Conservation (phyloP, 2,888 invertebrate species). For the Pollenia griseotomentosa region DNA sequence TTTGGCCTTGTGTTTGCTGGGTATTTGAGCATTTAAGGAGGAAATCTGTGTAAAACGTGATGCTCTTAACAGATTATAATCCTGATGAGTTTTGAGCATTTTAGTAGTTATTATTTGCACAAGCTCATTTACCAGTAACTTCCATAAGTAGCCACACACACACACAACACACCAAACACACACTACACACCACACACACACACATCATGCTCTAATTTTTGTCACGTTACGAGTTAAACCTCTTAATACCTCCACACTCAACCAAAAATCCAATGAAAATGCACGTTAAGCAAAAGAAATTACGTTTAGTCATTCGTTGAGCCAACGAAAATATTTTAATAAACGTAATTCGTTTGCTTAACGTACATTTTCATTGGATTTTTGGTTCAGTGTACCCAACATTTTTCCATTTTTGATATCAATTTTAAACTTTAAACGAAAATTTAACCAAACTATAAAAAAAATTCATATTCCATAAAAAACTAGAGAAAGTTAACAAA, state of each 20-base stretch:
- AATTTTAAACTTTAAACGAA: neutral
- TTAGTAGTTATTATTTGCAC: constrained; percentile 59
- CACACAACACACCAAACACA: too few relatives aligned
- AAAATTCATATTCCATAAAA: neutral
- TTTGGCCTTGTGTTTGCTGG: too few relatives aligned
- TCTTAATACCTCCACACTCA: too few relatives aligned
- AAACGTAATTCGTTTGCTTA: too few relatives aligned
- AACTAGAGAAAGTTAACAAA: constrained; percentile 6
- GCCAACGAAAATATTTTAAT: too few relatives aligned
- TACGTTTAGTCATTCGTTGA: too few relatives aligned
- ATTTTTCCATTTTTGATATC: neutral
- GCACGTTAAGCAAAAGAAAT: too few relatives aligned
- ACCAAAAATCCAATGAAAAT: too few relatives aligned
- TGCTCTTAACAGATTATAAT: constrained; percentile 53
- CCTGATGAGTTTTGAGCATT: constrained; percentile 38
- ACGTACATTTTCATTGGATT: too few relatives aligned
- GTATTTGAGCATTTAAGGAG: constrained; percentile 16
- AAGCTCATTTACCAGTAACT: constrained; percentile 33
- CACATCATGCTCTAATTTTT: too few relatives aligned
- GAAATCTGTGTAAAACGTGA: constrained; percentile 59
- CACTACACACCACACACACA: neutral
- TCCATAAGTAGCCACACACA: constrained; percentile 3
- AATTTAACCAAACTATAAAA: neutral
- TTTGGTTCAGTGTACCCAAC: too few relatives aligned
- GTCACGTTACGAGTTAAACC: too few relatives aligned